Evolutionary conservation across 2,888 invertebrate species (phyloP).

Genomic region (Drosophila cracens): DNA sequence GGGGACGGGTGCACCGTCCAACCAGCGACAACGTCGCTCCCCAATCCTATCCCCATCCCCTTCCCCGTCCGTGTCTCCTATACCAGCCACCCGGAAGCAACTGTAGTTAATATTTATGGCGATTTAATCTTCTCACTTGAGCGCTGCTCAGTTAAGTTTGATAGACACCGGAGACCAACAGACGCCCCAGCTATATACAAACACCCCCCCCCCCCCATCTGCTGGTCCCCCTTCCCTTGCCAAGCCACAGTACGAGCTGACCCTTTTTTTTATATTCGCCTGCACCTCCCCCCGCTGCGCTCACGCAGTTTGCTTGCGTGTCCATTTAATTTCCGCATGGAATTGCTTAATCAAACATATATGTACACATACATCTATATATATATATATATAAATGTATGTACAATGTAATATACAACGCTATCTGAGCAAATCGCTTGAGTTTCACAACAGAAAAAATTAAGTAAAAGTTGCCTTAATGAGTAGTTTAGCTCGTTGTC

Average conservation of each 20-base stretch:
- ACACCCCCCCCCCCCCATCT: background rate
- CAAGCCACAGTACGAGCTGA: constrained; percentile 33
- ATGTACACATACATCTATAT: background rate
- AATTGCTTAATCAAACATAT: constrained; percentile 78
- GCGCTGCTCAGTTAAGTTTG: constrained; percentile 77
- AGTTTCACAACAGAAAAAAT: constrained; percentile 42
- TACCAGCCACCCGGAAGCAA: constrained; percentile 51
- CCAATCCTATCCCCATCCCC: background rate
- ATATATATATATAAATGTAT: background rate
- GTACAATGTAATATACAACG: background rate
- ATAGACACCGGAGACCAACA: constrained; percentile 53
- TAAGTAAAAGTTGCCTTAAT: constrained; percentile 58
- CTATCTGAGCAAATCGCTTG: constrained; percentile 38
- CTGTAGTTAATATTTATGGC: constrained; percentile 82
- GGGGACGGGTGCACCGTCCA: constrained; percentile 1
- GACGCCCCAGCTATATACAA: background rate
- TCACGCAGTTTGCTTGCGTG: constrained; percentile 71
- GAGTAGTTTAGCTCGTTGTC: constrained; percentile 59
- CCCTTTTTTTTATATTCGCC: constrained; percentile 43
- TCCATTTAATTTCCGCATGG: constrained; percentile 81
- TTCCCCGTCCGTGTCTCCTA: background rate
- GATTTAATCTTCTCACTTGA: constrained; percentile 82
- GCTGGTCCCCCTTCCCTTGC: constrained; percentile 1
- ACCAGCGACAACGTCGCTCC: background rate
- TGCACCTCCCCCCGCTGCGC: constrained; percentile 6